These are phyloP conservation scores for Aphidius ervi DNA, from an alignment of 1,140 invertebrate genomes.

Conservation along the genomic window DNA sequence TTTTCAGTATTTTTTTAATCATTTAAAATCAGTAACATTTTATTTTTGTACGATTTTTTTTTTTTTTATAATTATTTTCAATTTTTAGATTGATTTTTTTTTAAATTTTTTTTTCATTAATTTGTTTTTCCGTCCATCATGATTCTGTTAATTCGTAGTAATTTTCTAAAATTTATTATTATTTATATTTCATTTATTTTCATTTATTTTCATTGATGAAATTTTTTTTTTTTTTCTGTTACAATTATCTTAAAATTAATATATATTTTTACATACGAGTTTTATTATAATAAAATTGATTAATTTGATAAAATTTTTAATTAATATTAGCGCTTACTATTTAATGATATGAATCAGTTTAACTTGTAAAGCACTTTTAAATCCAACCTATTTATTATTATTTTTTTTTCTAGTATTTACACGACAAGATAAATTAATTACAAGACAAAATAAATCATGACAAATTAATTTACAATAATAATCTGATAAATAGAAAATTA, in stretches of 20 bases:
- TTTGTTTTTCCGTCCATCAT: no score
- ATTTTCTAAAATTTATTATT: no score
- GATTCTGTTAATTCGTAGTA: no score
- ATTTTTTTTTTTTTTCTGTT: conserved; percentile 4
- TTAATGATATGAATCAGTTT: conserved; percentile 50
- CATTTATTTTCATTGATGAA: background rate
- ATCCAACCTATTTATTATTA: conserved; percentile 36
- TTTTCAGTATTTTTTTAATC: background rate
- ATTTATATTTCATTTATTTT: background rate
- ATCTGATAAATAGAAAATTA: no score
- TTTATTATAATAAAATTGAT: conserved; percentile 16
- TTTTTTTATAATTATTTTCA: no score
- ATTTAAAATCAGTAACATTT: background rate
- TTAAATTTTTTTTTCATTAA: background rate
- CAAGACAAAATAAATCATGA: background rate
- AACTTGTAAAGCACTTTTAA: conserved; percentile 50
- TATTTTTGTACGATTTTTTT: background rate
- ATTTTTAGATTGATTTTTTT: no score
- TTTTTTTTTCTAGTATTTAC: background rate
- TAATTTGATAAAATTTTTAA: conserved; percentile 7
- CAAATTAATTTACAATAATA: background rate
- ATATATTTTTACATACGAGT: conserved; percentile 17
- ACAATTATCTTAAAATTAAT: conserved; percentile 22
- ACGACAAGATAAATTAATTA: no score
- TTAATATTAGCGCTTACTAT: conserved; percentile 31